phyloP scores from a whole-genome alignment of 2,888 invertebrate species.

The Mamestra brassicae region DNA sequence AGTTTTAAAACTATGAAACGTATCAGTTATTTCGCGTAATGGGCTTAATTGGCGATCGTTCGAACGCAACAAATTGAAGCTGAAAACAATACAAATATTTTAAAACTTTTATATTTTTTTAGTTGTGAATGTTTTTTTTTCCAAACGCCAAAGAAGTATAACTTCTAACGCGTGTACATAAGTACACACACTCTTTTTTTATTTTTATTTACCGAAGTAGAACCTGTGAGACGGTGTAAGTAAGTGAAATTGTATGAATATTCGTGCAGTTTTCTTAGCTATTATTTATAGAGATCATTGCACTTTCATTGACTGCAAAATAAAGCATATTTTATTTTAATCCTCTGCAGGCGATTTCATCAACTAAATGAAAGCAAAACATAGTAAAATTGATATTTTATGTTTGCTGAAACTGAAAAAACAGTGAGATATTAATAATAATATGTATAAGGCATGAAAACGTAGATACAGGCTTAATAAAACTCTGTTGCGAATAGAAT shows the following conservation, averaged over 20 bases:
- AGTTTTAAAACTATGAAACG: no score
- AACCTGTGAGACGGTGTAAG: neutral
- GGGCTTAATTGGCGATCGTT: no score
- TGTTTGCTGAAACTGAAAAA: constrained; percentile 74
- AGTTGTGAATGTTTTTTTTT: no score
- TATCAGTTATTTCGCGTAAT: no score
- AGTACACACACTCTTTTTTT: no score
- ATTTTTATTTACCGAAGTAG: neutral
- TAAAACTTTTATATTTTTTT: no score
- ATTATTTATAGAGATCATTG: neutral
- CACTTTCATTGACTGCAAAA: neutral
- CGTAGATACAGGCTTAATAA: constrained; percentile 66
- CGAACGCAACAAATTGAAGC: no score
- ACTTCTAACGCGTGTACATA: no score
- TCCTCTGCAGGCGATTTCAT: constrained; percentile 12
- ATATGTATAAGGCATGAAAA: constrained; percentile 73
- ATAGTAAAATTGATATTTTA: constrained; percentile 73
- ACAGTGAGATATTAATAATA: constrained; percentile 76
- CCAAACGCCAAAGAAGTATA: no score
- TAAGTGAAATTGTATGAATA: neutral
- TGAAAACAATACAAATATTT: no score
- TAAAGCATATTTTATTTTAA: neutral
- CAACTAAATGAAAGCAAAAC: constrained; percentile 39
- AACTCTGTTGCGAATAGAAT: neutral
- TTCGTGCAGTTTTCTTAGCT: neutral